Conservation (phyloP, 2,888 invertebrate species). For the Mantis religiosa region DNA sequence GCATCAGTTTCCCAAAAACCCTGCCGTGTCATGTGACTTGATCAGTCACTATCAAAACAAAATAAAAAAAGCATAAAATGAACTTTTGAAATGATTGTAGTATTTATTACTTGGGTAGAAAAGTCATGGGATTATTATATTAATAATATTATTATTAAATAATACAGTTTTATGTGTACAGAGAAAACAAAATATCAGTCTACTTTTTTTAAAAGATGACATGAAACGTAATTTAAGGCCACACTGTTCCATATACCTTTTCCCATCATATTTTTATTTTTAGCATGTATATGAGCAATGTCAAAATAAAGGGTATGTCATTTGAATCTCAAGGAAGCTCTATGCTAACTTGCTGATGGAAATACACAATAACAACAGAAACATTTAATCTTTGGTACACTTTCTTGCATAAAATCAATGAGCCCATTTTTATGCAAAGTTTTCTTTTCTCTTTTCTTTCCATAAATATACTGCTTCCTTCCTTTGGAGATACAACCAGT, state of each 20-base stretch:
- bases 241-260: neutral
- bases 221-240: neutral
- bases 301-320: no score
- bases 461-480: no score
- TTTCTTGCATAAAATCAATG: no score
- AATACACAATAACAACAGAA: no score
- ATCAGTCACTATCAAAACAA: conserved; percentile 21
- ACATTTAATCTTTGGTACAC: no score
- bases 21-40: conserved; percentile 15
- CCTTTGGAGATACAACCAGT: no score
- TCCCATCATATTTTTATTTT: neutral
- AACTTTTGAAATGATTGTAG: conserved; percentile 33
- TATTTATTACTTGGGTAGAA: conserved; percentile 35
- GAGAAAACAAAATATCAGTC: conserved; percentile 18
- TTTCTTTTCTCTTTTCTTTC: no score
- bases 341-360: no score
- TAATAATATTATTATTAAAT: conserved; percentile 34
- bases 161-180: conserved; percentile 35
- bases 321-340: no score
- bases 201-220: neutral
- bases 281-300: no score
- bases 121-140: conserved; percentile 32
- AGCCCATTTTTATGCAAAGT: no score
- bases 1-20: conserved; percentile 2
- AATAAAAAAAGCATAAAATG: conserved; percentile 23